phyloP scores from a whole-genome alignment of 2,797 vertebrate genomes.

The Onychomys arenicola region DNA sequence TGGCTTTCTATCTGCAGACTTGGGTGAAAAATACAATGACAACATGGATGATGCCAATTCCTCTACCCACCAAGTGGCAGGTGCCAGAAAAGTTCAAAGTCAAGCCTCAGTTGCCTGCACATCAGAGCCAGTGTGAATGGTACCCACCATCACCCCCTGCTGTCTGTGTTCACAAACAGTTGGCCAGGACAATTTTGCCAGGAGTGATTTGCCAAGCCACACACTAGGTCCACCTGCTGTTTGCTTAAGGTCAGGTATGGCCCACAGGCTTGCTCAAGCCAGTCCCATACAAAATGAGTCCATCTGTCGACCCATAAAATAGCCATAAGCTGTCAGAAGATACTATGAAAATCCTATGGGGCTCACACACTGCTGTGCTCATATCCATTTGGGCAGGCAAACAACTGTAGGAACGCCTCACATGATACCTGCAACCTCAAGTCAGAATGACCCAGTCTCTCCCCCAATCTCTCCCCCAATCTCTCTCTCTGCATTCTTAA shows the following conservation, averaged over 20 bases:
- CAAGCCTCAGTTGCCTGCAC: not conserved
- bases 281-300: not conserved
- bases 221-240: slow-evolving; percentile 50
- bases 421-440: not conserved
- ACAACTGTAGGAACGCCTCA: not conserved
- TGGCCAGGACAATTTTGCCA: not conserved
- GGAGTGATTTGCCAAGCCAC: not conserved
- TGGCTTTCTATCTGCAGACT: slow-evolving; percentile 9
- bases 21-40: not conserved
- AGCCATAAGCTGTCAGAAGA: not conserved
- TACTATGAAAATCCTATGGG: not conserved
- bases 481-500: not conserved
- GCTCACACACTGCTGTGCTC: not conserved
- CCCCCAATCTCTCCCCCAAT: not conserved
- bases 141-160: not conserved
- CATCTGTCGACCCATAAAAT: not conserved
- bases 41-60: not conserved
- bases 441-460: not conserved
- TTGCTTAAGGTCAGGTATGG: slow-evolving; percentile 52
- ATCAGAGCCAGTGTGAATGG: not conserved
- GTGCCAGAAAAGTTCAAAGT: not conserved
- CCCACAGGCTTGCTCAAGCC: not conserved
- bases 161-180: not conserved
- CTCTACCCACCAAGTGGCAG: not conserved
- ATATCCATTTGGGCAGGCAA: not conserved